Evolutionary conservation across 2,888 invertebrate genomes (phyloP).

Genomic region (Graphium colonna): DNA sequence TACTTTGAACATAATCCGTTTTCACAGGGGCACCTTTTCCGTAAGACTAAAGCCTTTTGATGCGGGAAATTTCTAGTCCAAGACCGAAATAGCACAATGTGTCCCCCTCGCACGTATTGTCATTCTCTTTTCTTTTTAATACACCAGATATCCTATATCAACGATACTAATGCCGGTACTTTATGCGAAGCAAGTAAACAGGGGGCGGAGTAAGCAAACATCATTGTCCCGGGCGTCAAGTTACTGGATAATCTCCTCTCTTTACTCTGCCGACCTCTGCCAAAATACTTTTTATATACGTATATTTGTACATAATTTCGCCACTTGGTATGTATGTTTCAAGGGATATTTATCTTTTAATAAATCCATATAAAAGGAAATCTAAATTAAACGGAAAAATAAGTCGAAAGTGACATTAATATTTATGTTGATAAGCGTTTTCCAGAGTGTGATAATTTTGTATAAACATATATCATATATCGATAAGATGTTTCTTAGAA

Average conservation of each 20-base stretch:
- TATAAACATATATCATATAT: no score
- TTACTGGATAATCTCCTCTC: conserved; percentile 37
- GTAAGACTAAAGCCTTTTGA: conserved; percentile 12
- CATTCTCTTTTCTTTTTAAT: conserved; percentile 17
- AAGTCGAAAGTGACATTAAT: no score
- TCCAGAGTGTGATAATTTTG: no score
- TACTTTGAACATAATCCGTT: not conserved
- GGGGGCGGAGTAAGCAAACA: conserved; percentile 38
- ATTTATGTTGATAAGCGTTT: no score
- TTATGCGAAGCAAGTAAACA: conserved; percentile 30
- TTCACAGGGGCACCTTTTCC: not conserved
- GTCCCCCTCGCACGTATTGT: conserved; percentile 10
- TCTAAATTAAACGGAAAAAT: no score
- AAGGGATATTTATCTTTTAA: not conserved
- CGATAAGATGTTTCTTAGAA: no score
- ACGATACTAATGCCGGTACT: conserved; percentile 24
- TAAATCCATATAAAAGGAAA: no score
- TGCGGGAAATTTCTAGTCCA: conserved; percentile 14
- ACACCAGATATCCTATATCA: conserved; percentile 20
- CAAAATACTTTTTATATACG: conserved; percentile 3
- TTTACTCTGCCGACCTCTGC: conserved; percentile 19
- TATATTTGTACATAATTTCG: no score
- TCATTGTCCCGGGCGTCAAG: conserved; percentile 39
- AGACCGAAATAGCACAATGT: conserved; percentile 10
- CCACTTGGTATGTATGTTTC: not conserved